phyloP scores from a whole-genome alignment of 2,797 vertebrate genomes.

The Phaenicophaeus curvirostris region DNA sequence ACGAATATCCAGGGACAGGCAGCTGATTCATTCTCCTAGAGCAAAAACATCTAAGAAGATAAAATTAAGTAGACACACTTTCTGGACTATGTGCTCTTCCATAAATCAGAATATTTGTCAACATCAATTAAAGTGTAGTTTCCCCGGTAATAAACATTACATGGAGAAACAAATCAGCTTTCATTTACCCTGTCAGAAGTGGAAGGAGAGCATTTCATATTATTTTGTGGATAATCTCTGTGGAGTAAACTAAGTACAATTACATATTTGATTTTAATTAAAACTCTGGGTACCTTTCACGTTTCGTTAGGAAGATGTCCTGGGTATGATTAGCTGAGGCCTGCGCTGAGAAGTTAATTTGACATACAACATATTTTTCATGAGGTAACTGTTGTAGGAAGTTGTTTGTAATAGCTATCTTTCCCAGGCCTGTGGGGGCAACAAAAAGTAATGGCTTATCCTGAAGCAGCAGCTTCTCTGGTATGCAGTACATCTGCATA shows the following conservation, averaged over 20 bases:
- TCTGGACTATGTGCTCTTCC: slow-evolving; percentile 3
- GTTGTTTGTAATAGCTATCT: slow-evolving; percentile 76
- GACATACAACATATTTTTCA: slow-evolving; percentile 83
- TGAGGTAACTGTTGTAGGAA: slow-evolving; percentile 80
- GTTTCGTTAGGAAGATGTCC: slow-evolving; percentile 78
- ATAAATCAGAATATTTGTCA: slow-evolving; percentile 81
- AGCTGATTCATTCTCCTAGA: slow-evolving; percentile 67
- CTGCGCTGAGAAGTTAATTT: slow-evolving; percentile 80
- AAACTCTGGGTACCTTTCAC: slow-evolving; percentile 81
- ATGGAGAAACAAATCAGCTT: slow-evolving; percentile 78
- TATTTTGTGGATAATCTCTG: slow-evolving; percentile 75
- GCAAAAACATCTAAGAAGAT: slow-evolving; percentile 63
- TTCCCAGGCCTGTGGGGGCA: slow-evolving; percentile 77
- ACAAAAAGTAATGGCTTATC: slow-evolving; percentile 83
- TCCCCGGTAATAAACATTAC: slow-evolving; percentile 70
- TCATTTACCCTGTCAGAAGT: slow-evolving; percentile 80
- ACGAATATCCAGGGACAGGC: slow-evolving; percentile 70
- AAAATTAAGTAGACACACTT: slow-evolving; percentile 68
- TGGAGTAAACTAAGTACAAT: slow-evolving; percentile 75
- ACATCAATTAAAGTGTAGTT: slow-evolving; percentile 76
- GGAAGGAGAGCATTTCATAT: slow-evolving; percentile 68
- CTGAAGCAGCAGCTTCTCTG: slow-evolving; percentile 78
- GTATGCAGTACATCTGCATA: slow-evolving; percentile 79
- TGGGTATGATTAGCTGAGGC: slow-evolving; percentile 79
- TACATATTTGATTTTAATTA: slow-evolving; percentile 84